Evolutionary conservation across 2,797 vertebrate species (phyloP).

Genomic region (Cottoperca gobio): DNA sequence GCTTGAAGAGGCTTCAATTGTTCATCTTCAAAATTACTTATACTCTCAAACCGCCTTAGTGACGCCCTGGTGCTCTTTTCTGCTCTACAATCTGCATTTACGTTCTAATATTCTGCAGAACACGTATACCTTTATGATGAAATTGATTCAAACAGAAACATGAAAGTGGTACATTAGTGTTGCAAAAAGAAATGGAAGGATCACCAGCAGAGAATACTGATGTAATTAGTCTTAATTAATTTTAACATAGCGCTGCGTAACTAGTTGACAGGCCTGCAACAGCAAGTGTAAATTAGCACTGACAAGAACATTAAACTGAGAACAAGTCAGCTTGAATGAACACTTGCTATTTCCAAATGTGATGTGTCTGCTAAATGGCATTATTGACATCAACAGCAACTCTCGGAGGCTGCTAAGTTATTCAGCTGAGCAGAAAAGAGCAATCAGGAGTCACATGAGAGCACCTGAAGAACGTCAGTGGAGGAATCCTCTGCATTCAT

Average conservation of each 20-base stretch:
- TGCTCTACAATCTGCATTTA: slow-evolving; percentile 1
- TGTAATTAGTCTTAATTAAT: slow-evolving; percentile 66
- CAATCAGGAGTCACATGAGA: slow-evolving; percentile 59
- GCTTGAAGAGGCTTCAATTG: slow-evolving; percentile 36
- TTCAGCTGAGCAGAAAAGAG: slow-evolving; percentile 54
- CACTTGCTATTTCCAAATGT: slow-evolving; percentile 61
- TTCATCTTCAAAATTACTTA: slow-evolving; percentile 26
- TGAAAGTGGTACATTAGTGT: background rate
- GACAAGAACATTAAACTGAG: slow-evolving; percentile 70
- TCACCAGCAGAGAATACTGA: slow-evolving; percentile 28
- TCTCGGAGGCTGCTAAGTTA: slow-evolving; percentile 46
- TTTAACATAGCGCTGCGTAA: slow-evolving; percentile 16
- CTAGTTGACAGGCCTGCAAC: slow-evolving; percentile 40
- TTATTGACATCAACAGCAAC: slow-evolving; percentile 65
- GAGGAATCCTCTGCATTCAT: slow-evolving; percentile 47
- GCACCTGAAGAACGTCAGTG: background rate
- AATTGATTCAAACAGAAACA: slow-evolving; percentile 25
- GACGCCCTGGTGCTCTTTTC: background rate
- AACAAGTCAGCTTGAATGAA: slow-evolving; percentile 69
- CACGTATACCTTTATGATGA: background rate
- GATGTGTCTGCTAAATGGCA: slow-evolving; percentile 58
- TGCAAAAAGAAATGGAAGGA: slow-evolving; percentile 41
- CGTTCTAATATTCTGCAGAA: slow-evolving; percentile 8
- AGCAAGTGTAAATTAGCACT: slow-evolving; percentile 52
- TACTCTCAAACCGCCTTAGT: slow-evolving; percentile 5